Evolutionary conservation across 1,140 invertebrate species (phyloP).

Genomic region (Alviniconcha marisindica): DNA sequence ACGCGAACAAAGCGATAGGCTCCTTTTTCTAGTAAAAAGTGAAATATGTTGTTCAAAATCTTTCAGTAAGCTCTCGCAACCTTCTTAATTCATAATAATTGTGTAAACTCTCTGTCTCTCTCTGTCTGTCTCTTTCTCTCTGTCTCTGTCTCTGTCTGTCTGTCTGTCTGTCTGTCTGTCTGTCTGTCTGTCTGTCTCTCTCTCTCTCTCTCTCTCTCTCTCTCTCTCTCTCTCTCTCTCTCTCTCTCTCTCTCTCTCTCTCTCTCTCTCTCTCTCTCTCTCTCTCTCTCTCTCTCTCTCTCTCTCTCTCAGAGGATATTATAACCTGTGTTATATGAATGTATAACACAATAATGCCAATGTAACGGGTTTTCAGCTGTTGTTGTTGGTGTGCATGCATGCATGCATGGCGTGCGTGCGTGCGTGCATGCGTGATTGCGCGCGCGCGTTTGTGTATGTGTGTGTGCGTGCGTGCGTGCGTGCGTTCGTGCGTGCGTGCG

Average conservation of each 20-base stretch:
- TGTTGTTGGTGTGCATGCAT: background rate
- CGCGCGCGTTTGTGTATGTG: too few species aligned
- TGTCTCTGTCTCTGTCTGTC: too few species aligned
- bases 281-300: slow-evolving; percentile 19
- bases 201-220: background rate
- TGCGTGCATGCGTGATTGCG: slow-evolving; percentile 11
- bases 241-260: slow-evolving; percentile 28
- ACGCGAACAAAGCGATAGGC: too few species aligned
- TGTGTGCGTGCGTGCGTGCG: too few species aligned
- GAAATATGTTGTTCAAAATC: too few species aligned
- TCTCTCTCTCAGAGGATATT: background rate
- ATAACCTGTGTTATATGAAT: background rate
- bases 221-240: background rate
- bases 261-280: slow-evolving; percentile 25
- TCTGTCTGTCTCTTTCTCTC: too few species aligned
- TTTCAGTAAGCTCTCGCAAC: too few species aligned
- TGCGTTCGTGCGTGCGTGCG: slow-evolving; percentile 12
- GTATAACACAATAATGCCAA: too few species aligned
- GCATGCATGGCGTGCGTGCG: background rate
- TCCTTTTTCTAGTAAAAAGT: too few species aligned
- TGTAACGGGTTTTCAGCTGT: too few species aligned
- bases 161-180: background rate
- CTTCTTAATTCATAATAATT: too few species aligned
- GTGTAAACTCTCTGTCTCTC: too few species aligned
- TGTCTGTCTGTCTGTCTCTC: background rate